These are phyloP conservation scores for Elaphurus davidianus DNA, from an alignment of 2,113 vertebrate genomes.

Conservation along the genomic window DNA sequence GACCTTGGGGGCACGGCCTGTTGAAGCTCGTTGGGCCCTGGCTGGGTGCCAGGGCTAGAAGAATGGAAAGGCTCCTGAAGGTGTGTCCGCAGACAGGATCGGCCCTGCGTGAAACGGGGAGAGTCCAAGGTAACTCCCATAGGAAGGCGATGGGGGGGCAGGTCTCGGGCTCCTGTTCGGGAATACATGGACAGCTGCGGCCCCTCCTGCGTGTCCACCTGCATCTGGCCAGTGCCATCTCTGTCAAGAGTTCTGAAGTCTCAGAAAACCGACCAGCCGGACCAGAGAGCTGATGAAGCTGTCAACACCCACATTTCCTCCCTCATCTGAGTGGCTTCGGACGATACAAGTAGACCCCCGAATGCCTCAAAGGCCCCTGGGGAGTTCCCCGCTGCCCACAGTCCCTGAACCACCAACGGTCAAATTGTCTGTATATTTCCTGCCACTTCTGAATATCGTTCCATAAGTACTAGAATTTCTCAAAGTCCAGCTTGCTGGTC, in stretches of 20 bases:
- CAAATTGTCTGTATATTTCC: constrained; percentile 86
- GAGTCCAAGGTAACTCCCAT: not conserved
- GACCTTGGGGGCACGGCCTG: not conserved
- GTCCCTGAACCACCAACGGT: constrained; percentile 83
- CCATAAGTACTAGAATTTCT: constrained; percentile 93
- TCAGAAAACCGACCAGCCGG: constrained; percentile 93
- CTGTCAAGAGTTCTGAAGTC: constrained; percentile 92
- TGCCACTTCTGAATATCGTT: constrained; percentile 93
- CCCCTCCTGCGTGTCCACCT: constrained; percentile 87
- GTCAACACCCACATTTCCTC: constrained; percentile 91
- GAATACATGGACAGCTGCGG: constrained; percentile 73
- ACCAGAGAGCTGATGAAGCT: constrained; percentile 94
- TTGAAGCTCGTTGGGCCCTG: not conserved
- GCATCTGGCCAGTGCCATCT: constrained; percentile 87
- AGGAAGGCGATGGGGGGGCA: not conserved
- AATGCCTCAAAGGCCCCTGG: constrained; percentile 86
- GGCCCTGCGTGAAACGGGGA: not conserved
- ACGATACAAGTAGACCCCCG: constrained; percentile 89
- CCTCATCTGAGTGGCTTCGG: constrained; percentile 89
- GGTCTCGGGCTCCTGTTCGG: not conserved
- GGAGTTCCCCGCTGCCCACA: constrained; percentile 84
- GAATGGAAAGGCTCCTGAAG: not conserved
- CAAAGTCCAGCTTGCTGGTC: constrained; percentile 91
- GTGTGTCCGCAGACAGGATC: not conserved
- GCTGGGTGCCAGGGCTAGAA: not conserved